These are phyloP conservation scores for Cyclargus thomasi DNA, from an alignment of 1,140 invertebrate genomes.

Conservation along the genomic window DNA sequence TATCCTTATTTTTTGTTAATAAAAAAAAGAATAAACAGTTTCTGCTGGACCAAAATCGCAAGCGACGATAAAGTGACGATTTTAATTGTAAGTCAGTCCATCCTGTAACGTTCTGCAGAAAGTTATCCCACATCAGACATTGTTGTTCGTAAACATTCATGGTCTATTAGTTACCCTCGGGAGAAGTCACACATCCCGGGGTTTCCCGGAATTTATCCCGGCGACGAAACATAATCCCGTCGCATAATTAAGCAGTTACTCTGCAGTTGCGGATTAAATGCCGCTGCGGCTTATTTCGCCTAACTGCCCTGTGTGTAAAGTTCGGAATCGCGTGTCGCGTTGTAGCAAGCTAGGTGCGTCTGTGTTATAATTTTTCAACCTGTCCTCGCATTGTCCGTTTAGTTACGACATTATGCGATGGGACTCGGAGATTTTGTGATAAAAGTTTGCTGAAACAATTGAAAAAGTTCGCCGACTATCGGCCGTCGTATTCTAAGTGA, in stretches of 20 bases:
- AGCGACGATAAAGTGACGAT: too few relatives aligned
- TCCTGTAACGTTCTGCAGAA: background rate
- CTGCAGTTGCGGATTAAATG: constrained; percentile 35
- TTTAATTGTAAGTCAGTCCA: background rate
- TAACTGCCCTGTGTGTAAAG: constrained; percentile 21
- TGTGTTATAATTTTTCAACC: constrained; percentile 36
- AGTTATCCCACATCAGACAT: background rate
- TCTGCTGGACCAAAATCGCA: too few relatives aligned
- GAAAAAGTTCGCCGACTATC: constrained; percentile 1
- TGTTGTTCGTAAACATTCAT: background rate
- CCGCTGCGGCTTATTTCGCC: constrained; percentile 12
- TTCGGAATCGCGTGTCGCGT: constrained; percentile 17
- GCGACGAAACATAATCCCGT: constrained; percentile 42
- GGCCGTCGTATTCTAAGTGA: background rate
- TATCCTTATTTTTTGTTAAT: too few relatives aligned
- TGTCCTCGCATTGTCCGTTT: constrained; percentile 33
- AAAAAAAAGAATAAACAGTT: too few relatives aligned
- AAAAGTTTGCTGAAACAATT: constrained; percentile 10
- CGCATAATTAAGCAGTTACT: constrained; percentile 53
- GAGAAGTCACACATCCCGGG: constrained; percentile 36
- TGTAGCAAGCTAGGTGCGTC: constrained; percentile 21
- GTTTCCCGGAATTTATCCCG: constrained; percentile 47
- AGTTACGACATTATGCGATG: constrained; percentile 25
- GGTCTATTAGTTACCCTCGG: constrained; percentile 21
- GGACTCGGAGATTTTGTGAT: constrained; percentile 5